These are phyloP conservation scores for Plodia interpunctella DNA, from an alignment of 1,140 invertebrate genomes.

Conservation along the genomic window DNA sequence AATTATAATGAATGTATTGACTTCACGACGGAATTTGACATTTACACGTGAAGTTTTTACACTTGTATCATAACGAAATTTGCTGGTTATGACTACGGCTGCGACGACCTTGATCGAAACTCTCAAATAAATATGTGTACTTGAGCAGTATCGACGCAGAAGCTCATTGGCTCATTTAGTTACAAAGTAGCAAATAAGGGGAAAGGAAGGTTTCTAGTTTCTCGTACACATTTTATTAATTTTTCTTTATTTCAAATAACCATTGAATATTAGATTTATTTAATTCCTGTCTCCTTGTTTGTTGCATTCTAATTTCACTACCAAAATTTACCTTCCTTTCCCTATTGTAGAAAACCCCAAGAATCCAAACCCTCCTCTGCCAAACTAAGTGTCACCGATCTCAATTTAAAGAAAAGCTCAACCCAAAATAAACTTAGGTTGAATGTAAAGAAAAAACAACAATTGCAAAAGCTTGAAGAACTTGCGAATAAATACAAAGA, in stretches of 20 bases:
- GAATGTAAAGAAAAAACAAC: slow-evolving; percentile 48
- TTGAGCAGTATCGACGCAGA: no score
- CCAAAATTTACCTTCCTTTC: slow-evolving; percentile 61
- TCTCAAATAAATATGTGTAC: no score
- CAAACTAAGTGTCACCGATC: slow-evolving; percentile 43
- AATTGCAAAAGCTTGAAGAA: slow-evolving; percentile 59
- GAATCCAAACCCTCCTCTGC: slow-evolving; percentile 32
- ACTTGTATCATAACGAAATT: no score
- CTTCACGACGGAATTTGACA: no score
- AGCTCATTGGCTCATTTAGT: not conserved
- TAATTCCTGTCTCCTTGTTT: slow-evolving; percentile 73
- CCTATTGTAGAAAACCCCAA: slow-evolving; percentile 59
- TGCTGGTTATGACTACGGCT: no score
- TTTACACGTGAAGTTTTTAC: no score
- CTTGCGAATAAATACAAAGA: slow-evolving; percentile 57
- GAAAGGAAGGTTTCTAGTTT: slow-evolving; percentile 56
- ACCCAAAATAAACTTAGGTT: slow-evolving; percentile 36
- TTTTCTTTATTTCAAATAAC: slow-evolving; percentile 25
- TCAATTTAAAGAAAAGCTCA: slow-evolving; percentile 34
- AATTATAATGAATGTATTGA: no score
- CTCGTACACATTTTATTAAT: slow-evolving; percentile 17
- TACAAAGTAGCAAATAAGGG: slow-evolving; percentile 60
- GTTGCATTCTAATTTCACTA: slow-evolving; percentile 26
- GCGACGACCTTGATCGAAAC: no score
- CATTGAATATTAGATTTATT: slow-evolving; percentile 12